Conservation (phyloP, 1,140 invertebrate genomes). For the Saccostrea glomerata region DNA sequence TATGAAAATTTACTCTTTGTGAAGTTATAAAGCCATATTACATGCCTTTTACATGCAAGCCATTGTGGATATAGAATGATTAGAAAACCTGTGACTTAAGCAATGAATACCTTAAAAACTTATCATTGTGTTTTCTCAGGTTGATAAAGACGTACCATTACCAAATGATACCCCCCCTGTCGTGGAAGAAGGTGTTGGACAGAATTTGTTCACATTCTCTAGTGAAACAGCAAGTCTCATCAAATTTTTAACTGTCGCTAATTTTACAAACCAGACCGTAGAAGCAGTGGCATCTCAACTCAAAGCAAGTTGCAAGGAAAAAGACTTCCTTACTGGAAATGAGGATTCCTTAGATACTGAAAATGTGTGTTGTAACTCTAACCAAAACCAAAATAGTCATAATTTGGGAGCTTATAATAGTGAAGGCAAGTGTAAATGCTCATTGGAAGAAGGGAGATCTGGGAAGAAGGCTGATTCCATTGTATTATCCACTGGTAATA, state of each 20-base stretch:
- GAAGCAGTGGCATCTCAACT: neutral
- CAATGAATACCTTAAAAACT: too few relatives aligned
- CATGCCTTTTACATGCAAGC: too few relatives aligned
- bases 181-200: conserved; percentile 57
- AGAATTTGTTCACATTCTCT: conserved; percentile 66
- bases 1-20: neutral
- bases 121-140: neutral
- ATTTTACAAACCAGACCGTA: conserved; percentile 48
- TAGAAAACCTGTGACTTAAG: too few relatives aligned
- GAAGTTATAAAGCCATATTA: neutral
- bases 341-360: neutral
- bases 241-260: conserved; percentile 68
- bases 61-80: too few relatives aligned
- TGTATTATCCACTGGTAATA: neutral
- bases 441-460: neutral
- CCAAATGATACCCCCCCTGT: conserved; percentile 7
- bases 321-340: neutral
- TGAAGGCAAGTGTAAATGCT: neutral
- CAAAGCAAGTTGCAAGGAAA: neutral
- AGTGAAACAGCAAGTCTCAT: conserved; percentile 71
- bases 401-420: neutral
- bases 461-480: neutral
- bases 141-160: conserved; percentile 20
- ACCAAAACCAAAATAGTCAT: neutral
- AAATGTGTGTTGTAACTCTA: conserved; percentile 7